Conservation (phyloP, 2,888 invertebrate species). For the Ennomos erosarius region DNA sequence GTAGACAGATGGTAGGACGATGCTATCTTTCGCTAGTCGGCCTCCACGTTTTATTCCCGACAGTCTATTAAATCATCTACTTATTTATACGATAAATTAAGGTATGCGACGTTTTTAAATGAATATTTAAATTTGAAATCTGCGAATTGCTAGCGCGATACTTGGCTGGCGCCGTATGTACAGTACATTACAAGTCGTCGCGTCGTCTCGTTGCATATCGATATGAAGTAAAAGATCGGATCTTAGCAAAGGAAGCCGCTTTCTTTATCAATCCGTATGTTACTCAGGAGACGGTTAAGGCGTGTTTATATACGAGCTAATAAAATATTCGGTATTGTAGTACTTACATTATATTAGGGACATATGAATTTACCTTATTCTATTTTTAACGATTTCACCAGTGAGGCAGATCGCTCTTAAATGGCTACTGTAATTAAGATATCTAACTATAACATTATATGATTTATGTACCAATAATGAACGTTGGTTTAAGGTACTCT, state of each 20-base stretch:
- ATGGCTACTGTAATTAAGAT: too few species aligned
- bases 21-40: conserved; percentile 58
- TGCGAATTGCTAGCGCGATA: conserved; percentile 38
- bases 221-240: conserved; percentile 60
- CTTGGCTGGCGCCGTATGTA: conserved; percentile 34
- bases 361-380: too few species aligned
- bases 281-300: conserved; percentile 62
- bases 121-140: conserved; percentile 31
- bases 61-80: conserved; percentile 52
- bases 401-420: too few species aligned
- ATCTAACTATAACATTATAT: too few species aligned
- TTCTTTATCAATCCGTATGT: conserved; percentile 69
- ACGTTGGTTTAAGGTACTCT: too few species aligned
- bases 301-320: conserved; percentile 43
- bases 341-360: too few species aligned
- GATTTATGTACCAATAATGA: too few species aligned
- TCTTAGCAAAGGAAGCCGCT: conserved; percentile 76
- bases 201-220: conserved; percentile 40
- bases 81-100: conserved; percentile 39
- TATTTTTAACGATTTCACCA: too few species aligned
- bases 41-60: conserved; percentile 61
- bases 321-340: too few species aligned
- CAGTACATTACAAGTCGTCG: conserved; percentile 46
- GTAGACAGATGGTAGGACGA: conserved; percentile 67
- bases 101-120: conserved; percentile 24